Evolutionary conservation across 1,140 invertebrate genomes (phyloP).

Genomic region (Zaprionus africanus): DNA sequence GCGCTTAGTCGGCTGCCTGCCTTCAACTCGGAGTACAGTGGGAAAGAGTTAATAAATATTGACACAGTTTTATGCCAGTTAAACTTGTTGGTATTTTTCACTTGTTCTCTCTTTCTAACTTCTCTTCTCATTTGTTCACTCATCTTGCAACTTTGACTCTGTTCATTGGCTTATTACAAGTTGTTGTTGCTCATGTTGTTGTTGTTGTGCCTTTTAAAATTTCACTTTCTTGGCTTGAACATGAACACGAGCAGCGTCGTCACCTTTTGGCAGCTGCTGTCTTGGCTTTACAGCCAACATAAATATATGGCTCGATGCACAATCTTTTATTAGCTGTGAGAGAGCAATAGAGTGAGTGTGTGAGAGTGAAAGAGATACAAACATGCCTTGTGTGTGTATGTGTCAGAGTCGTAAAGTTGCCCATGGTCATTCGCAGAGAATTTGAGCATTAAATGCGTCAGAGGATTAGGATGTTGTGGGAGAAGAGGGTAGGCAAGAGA

Average conservation of each 20-base stretch:
- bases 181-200: constrained; percentile 3
- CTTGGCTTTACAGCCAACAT: constrained; percentile 37
- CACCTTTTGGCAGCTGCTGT: constrained; percentile 13
- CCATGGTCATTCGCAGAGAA: neutral
- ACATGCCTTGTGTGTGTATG: neutral
- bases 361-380: neutral
- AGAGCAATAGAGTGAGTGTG: neutral
- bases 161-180: constrained; percentile 28
- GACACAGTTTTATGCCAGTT: neutral
- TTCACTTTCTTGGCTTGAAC: constrained; percentile 6
- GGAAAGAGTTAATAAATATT: constrained; percentile 1
- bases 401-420: neutral
- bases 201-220: constrained; percentile 39
- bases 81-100: neutral
- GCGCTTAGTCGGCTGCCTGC: constrained; percentile 29
- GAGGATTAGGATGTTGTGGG: neutral
- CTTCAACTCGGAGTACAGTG: neutral
- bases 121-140: constrained; percentile 19
- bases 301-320: constrained; percentile 20
- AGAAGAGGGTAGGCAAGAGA: neutral
- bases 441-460: constrained; percentile 32
- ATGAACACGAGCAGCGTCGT: neutral
- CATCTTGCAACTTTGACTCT: constrained; percentile 5
- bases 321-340: neutral
- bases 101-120: neutral